Evolutionary conservation across 2,113 vertebrate species (phyloP), one percentile per base, ranked within the genome.

Genomic region (Cyphomyrus plagiostoma): DNA sequence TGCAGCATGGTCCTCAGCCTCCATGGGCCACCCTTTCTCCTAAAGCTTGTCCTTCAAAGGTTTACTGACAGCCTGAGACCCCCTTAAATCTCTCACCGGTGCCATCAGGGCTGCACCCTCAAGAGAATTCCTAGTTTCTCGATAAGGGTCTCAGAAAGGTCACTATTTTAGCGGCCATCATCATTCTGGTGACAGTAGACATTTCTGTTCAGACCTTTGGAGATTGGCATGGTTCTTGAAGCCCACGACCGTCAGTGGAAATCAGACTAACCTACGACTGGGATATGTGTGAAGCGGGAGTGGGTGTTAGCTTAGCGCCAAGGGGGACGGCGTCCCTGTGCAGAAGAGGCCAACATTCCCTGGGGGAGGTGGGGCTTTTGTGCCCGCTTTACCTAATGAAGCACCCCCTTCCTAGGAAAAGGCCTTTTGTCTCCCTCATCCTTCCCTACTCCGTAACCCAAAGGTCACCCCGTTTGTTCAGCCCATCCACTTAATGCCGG

Each of bases 391-490:
- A 26, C 62, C 10, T 30, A 70, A 26, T 30, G 26, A 70, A 4
- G 62, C 62, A 4, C 10, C n/a, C n/a, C n/a, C 56, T 87, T 23
- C 89, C 89, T 58, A 19, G 19, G 53, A 74, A 74, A 15, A 50
- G 7, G 88, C 89, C 26, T 90, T 62, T 87, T 49, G 13, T 62
- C 21, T 87, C 74, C 74, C 35, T 19, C 35, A 17, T 80, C 17
- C 35, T 42, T 19, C 15, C 17, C 17, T 42, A 42, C 10, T 70
- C 21, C 13, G 9, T 77, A 66, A 66, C 46, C 84, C 45, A 48
- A 74, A 87, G 89, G 89, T 74, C 84, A 50, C 4, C 23, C 70
- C 87, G 62, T 88, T 88, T 88, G 46, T 13, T 88, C 84, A 50
- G 84, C 45, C 66, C 49, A 52, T 77, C 62, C n/a, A 77, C 50